phyloP scores from a whole-genome alignment of 2,888 invertebrate genomes.

The Blomia tropicalis region DNA sequence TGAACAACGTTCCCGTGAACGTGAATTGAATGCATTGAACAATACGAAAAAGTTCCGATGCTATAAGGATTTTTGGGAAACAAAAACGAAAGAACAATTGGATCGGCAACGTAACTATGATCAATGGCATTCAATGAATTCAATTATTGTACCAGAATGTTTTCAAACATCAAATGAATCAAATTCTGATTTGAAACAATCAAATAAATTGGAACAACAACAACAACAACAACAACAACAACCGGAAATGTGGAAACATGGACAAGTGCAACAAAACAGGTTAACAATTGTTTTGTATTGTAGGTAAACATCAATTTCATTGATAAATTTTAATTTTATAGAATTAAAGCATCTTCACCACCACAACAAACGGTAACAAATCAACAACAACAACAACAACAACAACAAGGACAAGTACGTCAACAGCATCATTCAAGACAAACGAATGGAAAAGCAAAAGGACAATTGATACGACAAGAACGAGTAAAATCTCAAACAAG shows the following conservation, averaged over 20 bases:
- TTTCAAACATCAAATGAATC: too few species aligned
- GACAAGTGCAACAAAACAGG: too few species aligned
- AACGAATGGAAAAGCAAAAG: too few species aligned
- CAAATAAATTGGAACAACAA: too few species aligned
- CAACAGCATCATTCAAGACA: too few species aligned
- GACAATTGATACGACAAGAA: neutral
- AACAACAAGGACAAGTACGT: too few species aligned
- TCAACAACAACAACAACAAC: neutral
- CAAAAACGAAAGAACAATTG: neutral
- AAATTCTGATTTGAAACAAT: too few species aligned
- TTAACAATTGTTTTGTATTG: too few species aligned
- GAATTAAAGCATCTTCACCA: neutral
- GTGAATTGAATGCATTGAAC: neutral
- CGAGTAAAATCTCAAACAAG: neutral
- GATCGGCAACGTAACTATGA: neutral
- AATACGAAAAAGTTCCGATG: constrained; percentile 5
- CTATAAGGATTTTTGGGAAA: constrained; percentile 5
- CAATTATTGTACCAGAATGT: neutral
- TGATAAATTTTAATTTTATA: neutral
- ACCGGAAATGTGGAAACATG: too few species aligned
- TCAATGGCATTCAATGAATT: neutral
- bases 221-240: too few species aligned
- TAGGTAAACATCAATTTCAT: too few species aligned
- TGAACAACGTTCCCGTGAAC: neutral
- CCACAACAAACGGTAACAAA: neutral